Evolutionary conservation across 2,797 vertebrate species (phyloP).

Genomic region (Thunnus albacares): DNA sequence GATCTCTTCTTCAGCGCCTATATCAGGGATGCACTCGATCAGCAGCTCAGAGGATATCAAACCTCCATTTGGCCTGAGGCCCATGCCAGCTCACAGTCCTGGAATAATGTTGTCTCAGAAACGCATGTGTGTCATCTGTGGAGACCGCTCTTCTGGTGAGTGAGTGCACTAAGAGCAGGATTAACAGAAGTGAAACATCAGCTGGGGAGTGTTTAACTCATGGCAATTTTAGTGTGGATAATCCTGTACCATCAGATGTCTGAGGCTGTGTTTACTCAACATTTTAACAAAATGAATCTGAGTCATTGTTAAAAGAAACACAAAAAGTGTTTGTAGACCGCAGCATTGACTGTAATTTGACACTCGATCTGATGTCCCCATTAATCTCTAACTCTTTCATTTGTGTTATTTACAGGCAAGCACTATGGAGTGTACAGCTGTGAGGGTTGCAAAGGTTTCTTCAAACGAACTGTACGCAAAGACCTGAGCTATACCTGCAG

Average conservation of each 20-base stretch:
- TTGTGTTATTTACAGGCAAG: constrained; percentile 87
- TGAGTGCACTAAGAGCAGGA: constrained; percentile 31
- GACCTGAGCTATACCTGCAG: constrained; percentile 97
- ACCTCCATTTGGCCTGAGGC: constrained; percentile 95
- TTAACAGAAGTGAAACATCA: constrained; percentile 33
- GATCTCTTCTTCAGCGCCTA: constrained; percentile 93
- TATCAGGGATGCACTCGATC: constrained; percentile 92
- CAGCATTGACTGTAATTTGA: constrained; percentile 2
- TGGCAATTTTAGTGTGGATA: constrained; percentile 14
- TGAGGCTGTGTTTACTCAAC: constrained; percentile 5
- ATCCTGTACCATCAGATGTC: background rate
- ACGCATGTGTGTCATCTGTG: constrained; percentile 98
- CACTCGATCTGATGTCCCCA: background rate
- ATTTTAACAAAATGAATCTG: constrained; percentile 4
- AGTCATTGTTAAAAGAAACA: background rate
- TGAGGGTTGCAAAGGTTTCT: constrained; percentile 98
- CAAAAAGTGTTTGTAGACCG: background rate
- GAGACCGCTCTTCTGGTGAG: constrained; percentile 97
- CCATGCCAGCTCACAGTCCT: constrained; percentile 83
- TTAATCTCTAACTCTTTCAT: constrained; percentile 7
- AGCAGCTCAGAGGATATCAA: constrained; percentile 99
- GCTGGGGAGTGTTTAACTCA: constrained; percentile 14
- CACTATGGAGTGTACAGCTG: constrained; percentile 97
- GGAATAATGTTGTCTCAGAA: constrained; percentile 90
- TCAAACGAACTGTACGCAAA: constrained; percentile 96